Evolutionary conservation across 2,888 invertebrate species (phyloP), one percentile per base, ranked within the genome.

Genomic region (Drepanosiphum platanoidis): DNA sequence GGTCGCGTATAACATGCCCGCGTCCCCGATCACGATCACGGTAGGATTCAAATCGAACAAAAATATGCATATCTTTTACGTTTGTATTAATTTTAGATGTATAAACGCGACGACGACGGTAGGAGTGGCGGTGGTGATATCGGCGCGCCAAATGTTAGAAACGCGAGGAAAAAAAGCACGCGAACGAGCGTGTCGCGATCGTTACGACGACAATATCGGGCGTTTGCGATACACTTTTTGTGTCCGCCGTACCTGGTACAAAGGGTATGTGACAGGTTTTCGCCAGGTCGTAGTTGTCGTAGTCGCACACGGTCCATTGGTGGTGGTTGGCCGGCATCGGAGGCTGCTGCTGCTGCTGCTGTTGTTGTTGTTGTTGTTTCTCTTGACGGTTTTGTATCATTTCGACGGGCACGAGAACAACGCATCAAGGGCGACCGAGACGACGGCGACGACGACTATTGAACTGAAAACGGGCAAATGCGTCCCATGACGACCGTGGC

Each of bases 301-400:
- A 74, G 30, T 74, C 34, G 34, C 66, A 66, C 11, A 34, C 46
- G 36, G 52, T 77, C 83, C 83, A 84, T 52, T 84, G 83, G 18
- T 77, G 52, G 18, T 84, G 83, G 18, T 77, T 68, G 18, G 32
- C 15, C 15, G 83, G 30, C 66, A 75, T 75, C 75, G 75, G 71
- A 22, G n/a, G 18, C 27, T 32, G 46, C 39, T 68, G 75, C 68
- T 84, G 66, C 52, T 36, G 34, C 46, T 66, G 83, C 36, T 66
- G 66, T 11, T 75, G 61, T 36, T 64, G 83, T 39, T n/a, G n/a
- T n/a, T n/a, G 46, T 58, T 68, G 75, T 75, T 84, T 75, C 52
- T 36, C 46, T 64, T 66, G 83, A 52, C 75, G 66, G 22, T 75
- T 72, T 36, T 64, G 83, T 39, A 75, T 84, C 83, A 84, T 84